These are phyloP conservation scores for Trinectes maculatus DNA, from an alignment of 2,113 vertebrate species.

Conservation along the genomic window DNA sequence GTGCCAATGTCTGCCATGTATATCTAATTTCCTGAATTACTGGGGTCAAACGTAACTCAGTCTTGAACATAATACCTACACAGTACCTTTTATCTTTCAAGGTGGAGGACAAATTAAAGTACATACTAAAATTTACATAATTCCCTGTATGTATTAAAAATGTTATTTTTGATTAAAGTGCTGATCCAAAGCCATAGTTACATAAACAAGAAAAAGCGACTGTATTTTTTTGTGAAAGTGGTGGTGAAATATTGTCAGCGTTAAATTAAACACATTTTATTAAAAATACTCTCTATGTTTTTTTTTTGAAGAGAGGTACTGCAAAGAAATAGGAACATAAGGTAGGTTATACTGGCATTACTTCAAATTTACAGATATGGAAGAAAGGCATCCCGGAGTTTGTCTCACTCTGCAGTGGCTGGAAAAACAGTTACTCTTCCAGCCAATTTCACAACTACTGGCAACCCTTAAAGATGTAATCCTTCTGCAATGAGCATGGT, in stretches of 20 bases:
- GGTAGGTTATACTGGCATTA: background rate
- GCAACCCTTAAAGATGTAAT: background rate
- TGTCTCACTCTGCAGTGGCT: background rate
- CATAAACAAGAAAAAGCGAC: background rate
- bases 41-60: too few relatives aligned
- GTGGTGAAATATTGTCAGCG: background rate
- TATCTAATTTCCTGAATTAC: too few relatives aligned
- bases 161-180: background rate
- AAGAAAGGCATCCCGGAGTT: background rate
- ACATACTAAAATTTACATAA: background rate
- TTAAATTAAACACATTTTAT: background rate
- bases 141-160: background rate
- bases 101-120: background rate
- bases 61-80: too few relatives aligned
- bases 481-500: slow-evolving; percentile 6
- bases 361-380: background rate
- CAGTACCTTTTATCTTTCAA: too few relatives aligned
- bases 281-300: background rate
- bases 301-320: background rate
- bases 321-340: background rate
- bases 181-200: background rate
- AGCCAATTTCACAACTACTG: slow-evolving; percentile 5
- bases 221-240: background rate
- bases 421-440: background rate
- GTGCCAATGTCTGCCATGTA: background rate